Base-by-base conservation (phyloP, 2,113 vertebrate species). In the Psettodes erumei region DNA sequence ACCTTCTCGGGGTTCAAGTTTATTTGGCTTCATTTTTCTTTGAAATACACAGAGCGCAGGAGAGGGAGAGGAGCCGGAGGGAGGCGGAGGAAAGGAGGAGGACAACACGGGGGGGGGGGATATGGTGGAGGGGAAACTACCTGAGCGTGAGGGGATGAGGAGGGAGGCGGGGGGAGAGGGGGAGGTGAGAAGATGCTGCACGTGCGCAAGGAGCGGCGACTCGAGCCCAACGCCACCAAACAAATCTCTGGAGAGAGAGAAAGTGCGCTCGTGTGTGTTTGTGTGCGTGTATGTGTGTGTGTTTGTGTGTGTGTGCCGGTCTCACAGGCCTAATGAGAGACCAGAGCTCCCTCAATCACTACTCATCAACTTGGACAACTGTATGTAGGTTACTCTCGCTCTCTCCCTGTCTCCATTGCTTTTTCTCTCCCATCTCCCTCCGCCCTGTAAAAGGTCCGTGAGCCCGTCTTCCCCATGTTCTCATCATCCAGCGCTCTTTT, bases 1-100 rank as follows among this genome's bases (percentile, higher is more conserved):
- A 90, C 77, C 80, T 86, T 81, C 88, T 73, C 48, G 55, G 78
- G 88, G 86, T 89, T 89, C 66, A 86, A 83, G 79, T 92, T 91
- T 90, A 89, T 91, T 90, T 88, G 88, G 85, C 78, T 89, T 89
- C 61, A 81, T 91, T 89, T 91, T 90, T 86, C 72, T 77, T 78
- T 67, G 47, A 78, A 81, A 86, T 37, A 83, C 76, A 81, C 71
- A 71, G 74, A 74, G 64, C 81, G 64, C 21, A 2, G 38, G 58
- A 70, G 76, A 81, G 51, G 67, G 56, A 82, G 71, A 58, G 67
- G 54, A 38, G 54, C 30, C 2, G 27, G 67, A n/a, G 60, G 77
- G 50, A 35, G 28, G 33, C 53, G 64, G 61, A 42, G 59, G 33
- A 21, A n/a, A 45, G 33, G 18, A 38, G 30, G 59, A 75, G 65